Percentiles rank a stretch among this genome's conserved stretches.
phyloP scores from a whole-genome alignment of 2,113 vertebrate species.

The Hiodon alosoides region DNA sequence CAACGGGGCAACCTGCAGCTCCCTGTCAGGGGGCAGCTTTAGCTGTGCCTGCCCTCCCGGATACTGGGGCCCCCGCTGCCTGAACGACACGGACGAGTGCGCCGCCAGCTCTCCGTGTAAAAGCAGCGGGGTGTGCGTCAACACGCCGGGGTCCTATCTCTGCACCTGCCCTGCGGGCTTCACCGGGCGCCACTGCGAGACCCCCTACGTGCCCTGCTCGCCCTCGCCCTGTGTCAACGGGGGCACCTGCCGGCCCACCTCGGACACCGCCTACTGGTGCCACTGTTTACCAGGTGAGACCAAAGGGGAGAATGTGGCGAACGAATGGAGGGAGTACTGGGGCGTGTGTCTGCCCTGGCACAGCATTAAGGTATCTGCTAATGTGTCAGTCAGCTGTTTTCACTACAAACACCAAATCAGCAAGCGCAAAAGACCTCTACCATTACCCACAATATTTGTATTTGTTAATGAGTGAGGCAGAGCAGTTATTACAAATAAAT shows the following conservation, averaged over 20 bases:
- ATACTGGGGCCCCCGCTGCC: conserved; percentile 72
- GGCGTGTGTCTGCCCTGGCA: no score
- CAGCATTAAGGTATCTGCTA: no score
- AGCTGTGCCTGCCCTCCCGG: conserved; percentile 72
- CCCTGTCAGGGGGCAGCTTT: conserved; percentile 65
- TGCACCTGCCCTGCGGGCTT: conserved; percentile 74
- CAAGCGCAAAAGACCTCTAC: no score
- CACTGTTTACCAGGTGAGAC: conserved; percentile 83
- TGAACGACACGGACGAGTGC: conserved; percentile 81
- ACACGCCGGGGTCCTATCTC: conserved; percentile 73
- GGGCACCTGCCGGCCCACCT: conserved; percentile 80
- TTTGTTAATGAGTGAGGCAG: background rate
- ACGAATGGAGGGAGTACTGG: background rate
- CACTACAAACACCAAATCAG: no score
- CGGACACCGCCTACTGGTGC: conserved; percentile 79
- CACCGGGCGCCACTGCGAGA: conserved; percentile 78
- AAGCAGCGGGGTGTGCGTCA: conserved; percentile 71
- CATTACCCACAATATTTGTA: no score
- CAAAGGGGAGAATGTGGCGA: no score
- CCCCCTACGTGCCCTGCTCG: conserved; percentile 70
- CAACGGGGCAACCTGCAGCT: conserved; percentile 73
- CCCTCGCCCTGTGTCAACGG: conserved; percentile 84
- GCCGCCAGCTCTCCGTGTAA: conserved; percentile 58
- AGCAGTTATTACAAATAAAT: background rate
- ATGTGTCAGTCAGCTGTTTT: no score